These are phyloP conservation scores for Pseudeuparius sepicola DNA, from an alignment of 2,888 invertebrate species.

Conservation along the genomic window DNA sequence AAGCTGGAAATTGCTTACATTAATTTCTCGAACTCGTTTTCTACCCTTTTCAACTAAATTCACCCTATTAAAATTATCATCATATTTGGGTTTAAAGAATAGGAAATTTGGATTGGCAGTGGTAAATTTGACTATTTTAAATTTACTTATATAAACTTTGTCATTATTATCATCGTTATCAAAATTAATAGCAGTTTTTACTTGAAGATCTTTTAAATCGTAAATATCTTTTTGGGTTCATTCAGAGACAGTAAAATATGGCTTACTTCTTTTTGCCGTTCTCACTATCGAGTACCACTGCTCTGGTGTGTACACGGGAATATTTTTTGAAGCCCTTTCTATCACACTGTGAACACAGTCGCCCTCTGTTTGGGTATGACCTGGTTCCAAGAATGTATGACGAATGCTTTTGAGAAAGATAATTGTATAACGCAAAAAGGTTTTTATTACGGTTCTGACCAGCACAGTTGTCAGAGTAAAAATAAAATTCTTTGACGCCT, in stretches of 20 bases:
- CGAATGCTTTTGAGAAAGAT: slow-evolving; percentile 14
- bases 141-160: slow-evolving; percentile 11
- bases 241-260: slow-evolving; percentile 11
- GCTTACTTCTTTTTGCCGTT: slow-evolving; percentile 8
- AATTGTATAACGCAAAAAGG: slow-evolving; percentile 1
- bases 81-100: slow-evolving; percentile 7
- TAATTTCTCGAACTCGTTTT: not conserved
- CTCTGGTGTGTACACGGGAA: slow-evolving; percentile 5
- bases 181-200: slow-evolving; percentile 10
- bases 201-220: slow-evolving; percentile 14
- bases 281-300: slow-evolving; percentile 13
- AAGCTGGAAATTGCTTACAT: no score
- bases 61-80: slow-evolving; percentile 8
- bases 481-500: slow-evolving; percentile 7
- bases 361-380: slow-evolving; percentile 25
- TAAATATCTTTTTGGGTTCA: slow-evolving; percentile 8
- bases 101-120: slow-evolving; percentile 6
- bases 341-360: slow-evolving; percentile 22
- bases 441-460: no score
- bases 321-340: slow-evolving; percentile 13
- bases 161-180: slow-evolving; percentile 10
- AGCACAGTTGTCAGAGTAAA: no score
- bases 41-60: slow-evolving; percentile 8
- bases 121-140: slow-evolving; percentile 11
- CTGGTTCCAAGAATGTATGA: slow-evolving; percentile 22